A percentile compares a stretch with the other conserved stretches of the same genome.
Evolutionary conservation across 2,113 vertebrate species (phyloP).

Genomic region (Lontra canadensis): DNA sequence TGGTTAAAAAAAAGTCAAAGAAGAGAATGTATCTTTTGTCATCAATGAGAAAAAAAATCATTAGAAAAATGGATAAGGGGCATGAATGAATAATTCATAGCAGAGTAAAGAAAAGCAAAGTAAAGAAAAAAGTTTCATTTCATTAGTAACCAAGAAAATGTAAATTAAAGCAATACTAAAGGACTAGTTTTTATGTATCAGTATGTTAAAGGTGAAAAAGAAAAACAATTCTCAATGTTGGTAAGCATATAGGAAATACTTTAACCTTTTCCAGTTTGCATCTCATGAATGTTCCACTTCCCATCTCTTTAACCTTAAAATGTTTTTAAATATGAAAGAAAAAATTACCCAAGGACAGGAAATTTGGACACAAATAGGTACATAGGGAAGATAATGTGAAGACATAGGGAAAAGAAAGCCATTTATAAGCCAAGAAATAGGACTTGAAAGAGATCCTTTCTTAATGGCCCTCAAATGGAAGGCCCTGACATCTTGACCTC

Average conservation of each 20-base stretch:
- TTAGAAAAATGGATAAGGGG: slow-evolving; percentile 38
- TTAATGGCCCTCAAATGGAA: background rate
- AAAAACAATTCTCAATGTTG: background rate
- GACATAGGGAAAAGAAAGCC: background rate
- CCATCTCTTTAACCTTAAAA: slow-evolving; percentile 25
- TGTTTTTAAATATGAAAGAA: background rate
- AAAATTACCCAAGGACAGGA: background rate
- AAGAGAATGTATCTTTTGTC: slow-evolving; percentile 37
- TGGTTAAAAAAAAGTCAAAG: background rate
- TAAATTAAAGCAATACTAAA: slow-evolving; percentile 53
- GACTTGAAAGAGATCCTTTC: background rate
- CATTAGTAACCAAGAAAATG: slow-evolving; percentile 49
- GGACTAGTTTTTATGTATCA: background rate
- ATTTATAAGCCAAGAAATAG: background rate
- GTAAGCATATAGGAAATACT: background rate
- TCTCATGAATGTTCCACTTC: background rate
- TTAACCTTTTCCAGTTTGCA: background rate
- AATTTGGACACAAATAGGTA: background rate
- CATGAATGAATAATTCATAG: slow-evolving; percentile 38
- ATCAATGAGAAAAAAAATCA: slow-evolving; percentile 37
- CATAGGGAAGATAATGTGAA: background rate
- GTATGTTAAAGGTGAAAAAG: background rate
- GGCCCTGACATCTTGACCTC: background rate
- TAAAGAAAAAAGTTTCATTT: slow-evolving; percentile 53
- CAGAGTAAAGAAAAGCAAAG: background rate